phyloP scores from a whole-genome alignment of 2,113 vertebrate genomes.

The Ochotona princeps region DNA sequence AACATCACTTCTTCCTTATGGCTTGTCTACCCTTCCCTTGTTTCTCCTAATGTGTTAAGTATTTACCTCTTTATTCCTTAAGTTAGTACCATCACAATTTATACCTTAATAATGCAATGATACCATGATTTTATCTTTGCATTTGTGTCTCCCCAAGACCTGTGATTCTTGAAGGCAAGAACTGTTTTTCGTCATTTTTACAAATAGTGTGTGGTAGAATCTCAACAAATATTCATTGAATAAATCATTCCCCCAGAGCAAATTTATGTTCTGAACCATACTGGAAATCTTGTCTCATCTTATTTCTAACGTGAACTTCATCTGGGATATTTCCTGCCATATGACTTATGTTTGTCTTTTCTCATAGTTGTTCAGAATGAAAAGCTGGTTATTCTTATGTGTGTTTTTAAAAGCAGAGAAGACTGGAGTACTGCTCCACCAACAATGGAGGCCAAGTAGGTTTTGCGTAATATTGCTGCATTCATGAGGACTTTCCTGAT shows the following conservation, averaged over 20 bases:
- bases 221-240: slow-evolving; percentile 14
- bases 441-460: slow-evolving; percentile 65
- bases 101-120: neutral
- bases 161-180: slow-evolving; percentile 45
- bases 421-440: slow-evolving; percentile 44
- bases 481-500: slow-evolving; percentile 70
- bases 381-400: slow-evolving; percentile 31
- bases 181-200: slow-evolving; percentile 15
- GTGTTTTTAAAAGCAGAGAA: slow-evolving; percentile 62
- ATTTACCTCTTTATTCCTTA: neutral
- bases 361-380: neutral
- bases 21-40: neutral
- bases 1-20: neutral
- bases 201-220: neutral
- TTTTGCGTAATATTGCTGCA: slow-evolving; percentile 49
- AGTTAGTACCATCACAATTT: neutral
- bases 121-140: neutral
- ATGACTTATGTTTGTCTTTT: slow-evolving; percentile 15
- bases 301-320: neutral
- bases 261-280: neutral
- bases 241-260: slow-evolving; percentile 4
- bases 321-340: neutral
- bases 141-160: neutral
- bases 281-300: neutral
- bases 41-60: neutral